Percentiles rank a stretch among this genome's conserved stretches.
phyloP scores from a whole-genome alignment of 2,888 invertebrate genomes.

The Protonemura montana region DNA sequence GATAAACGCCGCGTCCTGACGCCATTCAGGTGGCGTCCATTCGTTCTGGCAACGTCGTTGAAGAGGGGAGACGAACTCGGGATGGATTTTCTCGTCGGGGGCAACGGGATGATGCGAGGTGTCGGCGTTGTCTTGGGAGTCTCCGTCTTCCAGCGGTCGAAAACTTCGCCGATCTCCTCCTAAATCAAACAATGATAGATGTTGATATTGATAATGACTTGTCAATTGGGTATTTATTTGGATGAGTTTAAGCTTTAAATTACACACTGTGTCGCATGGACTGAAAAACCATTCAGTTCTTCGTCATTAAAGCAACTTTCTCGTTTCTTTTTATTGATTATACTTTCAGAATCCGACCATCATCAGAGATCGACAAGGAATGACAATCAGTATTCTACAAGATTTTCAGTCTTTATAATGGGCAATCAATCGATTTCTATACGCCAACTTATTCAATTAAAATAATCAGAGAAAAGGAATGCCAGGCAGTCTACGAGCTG shows the following conservation, averaged over 20 bases:
- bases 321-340: background rate
- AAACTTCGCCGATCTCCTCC: slow-evolving; percentile 58
- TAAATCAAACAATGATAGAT: slow-evolving; percentile 51
- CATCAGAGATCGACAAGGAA: background rate
- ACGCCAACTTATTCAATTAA: background rate
- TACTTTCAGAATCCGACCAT: background rate
- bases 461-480: slow-evolving; percentile 4
- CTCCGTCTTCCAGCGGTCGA: slow-evolving; percentile 54
- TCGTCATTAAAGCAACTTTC: background rate
- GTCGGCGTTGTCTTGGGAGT: slow-evolving; percentile 43
- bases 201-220: background rate
- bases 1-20: slow-evolving; percentile 20
- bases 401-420: background rate
- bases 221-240: background rate
- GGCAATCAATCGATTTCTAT: background rate
- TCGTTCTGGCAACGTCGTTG: background rate
- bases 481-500: background rate
- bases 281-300: too few relatives aligned
- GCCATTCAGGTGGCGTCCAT: slow-evolving; percentile 19
- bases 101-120: slow-evolving; percentile 41
- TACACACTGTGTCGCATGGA: too few relatives aligned
- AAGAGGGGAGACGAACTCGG: slow-evolving; percentile 20
- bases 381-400: slow-evolving; percentile 7
- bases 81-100: slow-evolving; percentile 32
- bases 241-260: background rate